Base-by-base conservation (phyloP, 1,140 invertebrate species). In the Apocrypta bakeri region DNA sequence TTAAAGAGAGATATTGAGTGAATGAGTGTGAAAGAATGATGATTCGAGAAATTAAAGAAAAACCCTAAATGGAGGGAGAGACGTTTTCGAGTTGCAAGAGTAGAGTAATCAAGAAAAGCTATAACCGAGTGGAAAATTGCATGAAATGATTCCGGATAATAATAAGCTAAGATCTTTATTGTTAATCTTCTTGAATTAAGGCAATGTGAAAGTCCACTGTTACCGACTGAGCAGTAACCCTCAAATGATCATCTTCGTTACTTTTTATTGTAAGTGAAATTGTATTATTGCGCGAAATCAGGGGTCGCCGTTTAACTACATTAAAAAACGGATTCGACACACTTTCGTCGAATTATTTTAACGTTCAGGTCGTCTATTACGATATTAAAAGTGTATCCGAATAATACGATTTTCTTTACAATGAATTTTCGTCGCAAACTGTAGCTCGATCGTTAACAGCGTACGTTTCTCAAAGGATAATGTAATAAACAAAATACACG, bases 21-120 rank as follows among this genome's bases (percentile, higher is more conserved):
- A 76, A 83, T 83, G 82, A 79, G 37, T 83, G 77, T 68, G 61
- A 56, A 73, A 66, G 56, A 79, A 74, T 74, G 69, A 83, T 66
- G 63, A 66, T 56, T 68, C 48, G 48, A 68, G 21, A 56, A 64
- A 74, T 74, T 27, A 74, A 42, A 74, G 25, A 3, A 63, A 79
- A 79, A 72, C 29, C n/a, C 21, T 29, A 64, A n/a, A 11, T 33
- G 1, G 17, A n/a, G 64, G 9, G 63, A 33, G 21, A 40, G 27
- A 42, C 40, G 27, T 42, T n/a, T n/a, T 69, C 1, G 40, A 79
- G 12, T 37, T 42, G 64, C 24, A 79, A 31, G 17, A 69, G 7
- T 56, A 76, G 24, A 48, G 68, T 12, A 79, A 72, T 71, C 27
- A 40, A 79, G 11, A 24, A 11, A 40, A 56, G 71, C 27, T 72